Evolutionary conservation across 2,113 vertebrate genomes (phyloP).

Genomic region (Apus apus): DNA sequence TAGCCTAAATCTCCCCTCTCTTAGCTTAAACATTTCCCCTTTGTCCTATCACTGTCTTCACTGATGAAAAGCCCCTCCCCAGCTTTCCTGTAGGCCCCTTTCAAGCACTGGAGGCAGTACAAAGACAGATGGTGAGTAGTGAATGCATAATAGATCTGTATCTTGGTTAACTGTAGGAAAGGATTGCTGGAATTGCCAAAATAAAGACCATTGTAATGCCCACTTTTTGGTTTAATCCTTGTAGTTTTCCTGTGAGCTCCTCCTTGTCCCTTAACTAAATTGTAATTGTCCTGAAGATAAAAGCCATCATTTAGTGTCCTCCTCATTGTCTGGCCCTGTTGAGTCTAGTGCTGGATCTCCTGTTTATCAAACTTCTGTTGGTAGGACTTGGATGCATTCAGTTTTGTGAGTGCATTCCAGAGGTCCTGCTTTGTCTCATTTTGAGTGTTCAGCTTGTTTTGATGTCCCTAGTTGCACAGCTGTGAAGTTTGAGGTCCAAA

Average conservation of each 20-base stretch:
- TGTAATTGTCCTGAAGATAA: background rate
- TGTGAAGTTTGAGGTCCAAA: background rate
- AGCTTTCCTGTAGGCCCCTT: too few relatives aligned
- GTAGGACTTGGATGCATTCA: background rate
- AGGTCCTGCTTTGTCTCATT: background rate
- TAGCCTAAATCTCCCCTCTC: too few relatives aligned
- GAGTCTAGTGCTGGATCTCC: background rate
- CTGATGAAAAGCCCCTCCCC: too few relatives aligned
- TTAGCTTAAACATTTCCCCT: too few relatives aligned
- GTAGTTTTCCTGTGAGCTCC: background rate
- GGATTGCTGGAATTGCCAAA: background rate
- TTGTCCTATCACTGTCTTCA: too few relatives aligned
- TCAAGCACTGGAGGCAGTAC: too few relatives aligned
- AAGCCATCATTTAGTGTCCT: background rate
- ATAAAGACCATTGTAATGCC: background rate
- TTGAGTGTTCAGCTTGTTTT: background rate
- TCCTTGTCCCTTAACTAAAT: background rate
- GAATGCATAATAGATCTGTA: background rate
- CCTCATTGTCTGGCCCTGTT: background rate
- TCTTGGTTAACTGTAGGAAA: background rate
- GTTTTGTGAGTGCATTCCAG: background rate
- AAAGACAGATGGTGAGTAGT: conserved; percentile 25
- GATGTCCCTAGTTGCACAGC: background rate
- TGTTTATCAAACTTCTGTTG: background rate
- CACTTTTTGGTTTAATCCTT: background rate